Evolutionary conservation across 2,797 vertebrate genomes (phyloP), one percentile per base, ranked within the genome.

Genomic region (Sitta carolinensis): DNA sequence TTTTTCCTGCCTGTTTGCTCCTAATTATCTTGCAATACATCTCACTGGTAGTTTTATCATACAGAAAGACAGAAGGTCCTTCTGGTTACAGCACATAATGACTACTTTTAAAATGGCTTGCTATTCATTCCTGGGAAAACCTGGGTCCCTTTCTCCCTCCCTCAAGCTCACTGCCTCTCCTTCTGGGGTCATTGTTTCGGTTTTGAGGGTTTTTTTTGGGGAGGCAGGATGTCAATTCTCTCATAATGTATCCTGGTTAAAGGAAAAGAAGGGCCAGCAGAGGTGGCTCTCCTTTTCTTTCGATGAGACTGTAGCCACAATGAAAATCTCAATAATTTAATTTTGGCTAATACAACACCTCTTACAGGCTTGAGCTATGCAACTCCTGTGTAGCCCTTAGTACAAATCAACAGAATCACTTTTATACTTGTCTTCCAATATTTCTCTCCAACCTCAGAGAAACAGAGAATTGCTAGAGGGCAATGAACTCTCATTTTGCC

Each of bases 401-500:
- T 81, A 88, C 52, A 90, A 82, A 96, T 55, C 91, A 97, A 91
- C 85, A 85, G 40, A 85, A 74, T 15, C 72, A 91, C 80, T 84
- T 81, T 74, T 79, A 77, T 29, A 86, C 67, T 91, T 16, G 4
- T 69, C 77, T 88, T 91, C 83, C 51, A 79, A 19, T 93, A 82
- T 70, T 87, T 73, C 74, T 67, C 61, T 90, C 42, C 75, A 73
- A 81, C 80, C 80, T 91, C 70, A 93, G 83, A 90, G 88, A 92
- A 96, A 70, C 21, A 70, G 70, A 93, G 59, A 90, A 94, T 77
- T 96, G 95, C 95, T 81, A 57, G 12, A 90, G 94, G 94, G 91
- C 83, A 93, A 86, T 74, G 89, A 91, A 94, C 93, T 96, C 89
- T 94, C 91, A 93, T 95, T 96, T 88, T 91, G 83, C 89, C 90